phyloP scores from a whole-genome alignment of 2,888 invertebrate genomes.

The Pandemis corylana region DNA sequence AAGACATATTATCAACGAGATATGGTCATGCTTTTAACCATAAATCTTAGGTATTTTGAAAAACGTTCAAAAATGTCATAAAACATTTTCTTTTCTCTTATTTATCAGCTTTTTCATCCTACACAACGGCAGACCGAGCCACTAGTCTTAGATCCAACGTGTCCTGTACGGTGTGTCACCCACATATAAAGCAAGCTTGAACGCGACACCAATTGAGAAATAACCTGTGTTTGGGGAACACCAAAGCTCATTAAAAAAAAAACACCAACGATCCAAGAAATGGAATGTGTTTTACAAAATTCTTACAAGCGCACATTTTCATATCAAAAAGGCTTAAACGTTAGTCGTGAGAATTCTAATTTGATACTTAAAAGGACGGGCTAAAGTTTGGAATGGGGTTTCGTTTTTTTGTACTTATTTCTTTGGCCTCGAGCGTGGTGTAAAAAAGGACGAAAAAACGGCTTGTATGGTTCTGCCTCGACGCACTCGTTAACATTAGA shows the following conservation, averaged over 20 bases:
- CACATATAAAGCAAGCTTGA: not conserved
- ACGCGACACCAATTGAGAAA: conserved; percentile 28
- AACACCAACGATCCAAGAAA: conserved; percentile 52
- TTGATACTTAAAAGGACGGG: not conserved
- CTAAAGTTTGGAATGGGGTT: conserved; percentile 6
- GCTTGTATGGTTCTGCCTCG: conserved; percentile 47
- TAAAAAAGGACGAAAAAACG: conserved; percentile 51
- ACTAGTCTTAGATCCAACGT: no score
- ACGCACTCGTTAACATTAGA: conserved; percentile 49
- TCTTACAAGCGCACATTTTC: conserved; percentile 53
- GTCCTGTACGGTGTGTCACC: not conserved
- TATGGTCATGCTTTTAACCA: no score
- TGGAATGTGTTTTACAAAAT: conserved; percentile 63
- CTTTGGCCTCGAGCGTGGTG: conserved; percentile 7
- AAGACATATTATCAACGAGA: no score
- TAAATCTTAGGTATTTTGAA: no score
- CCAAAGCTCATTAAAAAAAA: conserved; percentile 33
- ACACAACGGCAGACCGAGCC: no score
- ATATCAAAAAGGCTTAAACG: conserved; percentile 35
- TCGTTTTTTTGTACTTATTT: not conserved
- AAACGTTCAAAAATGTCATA: no score
- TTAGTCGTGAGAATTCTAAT: conserved; percentile 39
- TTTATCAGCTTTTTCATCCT: no score
- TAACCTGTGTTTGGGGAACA: conserved; percentile 34
- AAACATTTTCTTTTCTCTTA: no score